A percentile compares a stretch with the other conserved stretches of the same genome.
phyloP scores from a whole-genome alignment of 2,797 vertebrate genomes.

The Podargus strigoides region DNA sequence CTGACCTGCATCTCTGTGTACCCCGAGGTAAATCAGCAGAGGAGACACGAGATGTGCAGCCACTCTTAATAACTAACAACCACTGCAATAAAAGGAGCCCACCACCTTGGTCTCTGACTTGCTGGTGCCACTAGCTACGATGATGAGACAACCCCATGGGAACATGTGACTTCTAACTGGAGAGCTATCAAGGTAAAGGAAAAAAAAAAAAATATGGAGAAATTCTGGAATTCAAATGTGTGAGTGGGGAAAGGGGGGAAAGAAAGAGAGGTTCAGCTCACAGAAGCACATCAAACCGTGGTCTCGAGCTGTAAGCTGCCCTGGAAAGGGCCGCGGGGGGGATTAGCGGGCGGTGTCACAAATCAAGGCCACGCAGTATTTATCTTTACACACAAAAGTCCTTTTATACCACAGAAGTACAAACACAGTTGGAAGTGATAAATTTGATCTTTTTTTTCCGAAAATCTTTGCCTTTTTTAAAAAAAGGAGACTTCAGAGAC shows the following conservation, averaged over 20 bases:
- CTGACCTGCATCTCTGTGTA: not conserved
- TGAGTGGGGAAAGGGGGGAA: not conserved
- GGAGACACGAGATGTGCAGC: not conserved
- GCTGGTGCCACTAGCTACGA: too few relatives aligned
- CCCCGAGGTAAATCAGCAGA: not conserved
- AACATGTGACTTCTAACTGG: not conserved
- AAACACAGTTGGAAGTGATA: not conserved
- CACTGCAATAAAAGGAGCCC: not conserved
- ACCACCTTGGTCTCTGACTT: not conserved
- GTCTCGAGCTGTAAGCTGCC: not conserved
- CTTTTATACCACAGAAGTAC: not conserved
- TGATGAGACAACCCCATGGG: not conserved
- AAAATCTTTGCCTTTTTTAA: fast-evolving
- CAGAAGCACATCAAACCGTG: not conserved
- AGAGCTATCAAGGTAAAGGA: not conserved
- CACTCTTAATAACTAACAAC: not conserved
- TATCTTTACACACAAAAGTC: not conserved
- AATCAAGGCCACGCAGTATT: not conserved
- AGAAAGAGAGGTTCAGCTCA: not conserved
- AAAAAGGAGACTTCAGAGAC: not conserved
- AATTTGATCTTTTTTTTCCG: not conserved
- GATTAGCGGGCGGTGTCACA: not conserved
- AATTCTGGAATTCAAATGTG: not conserved
- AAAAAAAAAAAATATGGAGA: not conserved
- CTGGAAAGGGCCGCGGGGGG: fast-evolving